Percentiles rank a stretch among this genome's conserved stretches.
Conservation (phyloP, 2,113 vertebrate genomes). For the Anas platyrhynchos region DNA sequence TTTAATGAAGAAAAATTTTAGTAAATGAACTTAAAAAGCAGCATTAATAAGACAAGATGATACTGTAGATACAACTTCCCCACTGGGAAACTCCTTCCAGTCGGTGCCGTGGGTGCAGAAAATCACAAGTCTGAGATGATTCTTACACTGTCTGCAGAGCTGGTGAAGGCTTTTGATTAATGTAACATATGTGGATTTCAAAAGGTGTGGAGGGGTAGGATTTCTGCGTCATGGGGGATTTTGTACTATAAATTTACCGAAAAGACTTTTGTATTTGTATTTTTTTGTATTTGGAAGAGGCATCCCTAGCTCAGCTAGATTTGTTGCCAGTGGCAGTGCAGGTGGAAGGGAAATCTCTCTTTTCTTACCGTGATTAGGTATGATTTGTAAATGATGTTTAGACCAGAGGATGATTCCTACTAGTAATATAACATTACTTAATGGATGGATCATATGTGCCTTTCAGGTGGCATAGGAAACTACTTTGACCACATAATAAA, state of each 20-base stretch:
- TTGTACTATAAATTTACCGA: background rate
- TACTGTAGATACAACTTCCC: background rate
- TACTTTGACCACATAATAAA: constrained; percentile 1
- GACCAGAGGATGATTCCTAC: background rate
- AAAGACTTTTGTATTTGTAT: background rate
- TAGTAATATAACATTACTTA: background rate
- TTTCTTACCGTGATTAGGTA: background rate
- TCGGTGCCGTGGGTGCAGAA: background rate
- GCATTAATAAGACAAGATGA: background rate
- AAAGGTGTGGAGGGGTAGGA: background rate
- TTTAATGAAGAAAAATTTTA: background rate
- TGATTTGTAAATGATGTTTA: background rate
- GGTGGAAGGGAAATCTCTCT: background rate
- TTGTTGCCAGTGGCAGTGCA: background rate
- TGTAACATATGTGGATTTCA: background rate
- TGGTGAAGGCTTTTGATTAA: background rate
- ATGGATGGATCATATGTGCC: background rate
- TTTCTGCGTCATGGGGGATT: background rate
- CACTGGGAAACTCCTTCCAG: background rate
- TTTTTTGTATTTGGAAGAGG: background rate
- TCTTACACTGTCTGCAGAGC: background rate
- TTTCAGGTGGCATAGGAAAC: background rate
- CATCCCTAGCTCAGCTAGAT: background rate
- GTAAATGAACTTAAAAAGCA: background rate
- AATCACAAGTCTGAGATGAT: background rate